These are phyloP conservation scores for Elymnias hypermnestra DNA, from an alignment of 1,140 invertebrate genomes.

Conservation along the genomic window DNA sequence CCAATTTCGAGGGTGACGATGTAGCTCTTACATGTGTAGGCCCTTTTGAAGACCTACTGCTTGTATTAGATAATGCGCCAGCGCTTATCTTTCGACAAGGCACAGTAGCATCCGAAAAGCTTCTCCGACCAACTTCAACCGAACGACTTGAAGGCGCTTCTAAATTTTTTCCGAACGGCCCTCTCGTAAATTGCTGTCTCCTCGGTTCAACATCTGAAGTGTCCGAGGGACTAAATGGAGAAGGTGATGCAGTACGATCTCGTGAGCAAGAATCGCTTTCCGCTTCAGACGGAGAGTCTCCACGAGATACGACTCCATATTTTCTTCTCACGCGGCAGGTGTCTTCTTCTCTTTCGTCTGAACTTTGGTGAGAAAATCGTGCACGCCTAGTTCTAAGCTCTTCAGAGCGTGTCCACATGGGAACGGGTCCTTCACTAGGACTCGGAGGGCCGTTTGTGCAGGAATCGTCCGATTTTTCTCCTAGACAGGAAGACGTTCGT, in stretches of 20 bases:
- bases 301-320: conserved; percentile 53
- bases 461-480: conserved; percentile 67
- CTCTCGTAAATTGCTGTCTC: conserved; percentile 39
- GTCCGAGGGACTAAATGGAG: conserved; percentile 65
- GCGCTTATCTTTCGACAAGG: conserved; percentile 55
- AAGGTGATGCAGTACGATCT: conserved; percentile 67
- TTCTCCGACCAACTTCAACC: conserved; percentile 68
- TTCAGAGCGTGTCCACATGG: conserved; percentile 49
- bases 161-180: conserved; percentile 54
- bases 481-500: conserved; percentile 55
- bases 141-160: conserved; percentile 49
- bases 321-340: conserved; percentile 51
- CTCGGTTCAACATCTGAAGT: conserved; percentile 58
- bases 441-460: conserved; percentile 74
- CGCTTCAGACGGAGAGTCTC: conserved; percentile 67
- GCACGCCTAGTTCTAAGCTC: conserved; percentile 61
- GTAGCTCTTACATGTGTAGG: conserved; percentile 83
- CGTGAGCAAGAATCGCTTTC: conserved; percentile 67
- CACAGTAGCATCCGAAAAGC: conserved; percentile 63
- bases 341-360: conserved; percentile 82
- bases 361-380: conserved; percentile 81
- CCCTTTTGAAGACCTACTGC: conserved; percentile 35
- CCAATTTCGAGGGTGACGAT: conserved; percentile 86
- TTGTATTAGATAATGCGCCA: conserved; percentile 29
- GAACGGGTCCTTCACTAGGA: conserved; percentile 59